These are phyloP conservation scores for Apis florea DNA, from an alignment of 1,140 invertebrate species.

Conservation along the genomic window DNA sequence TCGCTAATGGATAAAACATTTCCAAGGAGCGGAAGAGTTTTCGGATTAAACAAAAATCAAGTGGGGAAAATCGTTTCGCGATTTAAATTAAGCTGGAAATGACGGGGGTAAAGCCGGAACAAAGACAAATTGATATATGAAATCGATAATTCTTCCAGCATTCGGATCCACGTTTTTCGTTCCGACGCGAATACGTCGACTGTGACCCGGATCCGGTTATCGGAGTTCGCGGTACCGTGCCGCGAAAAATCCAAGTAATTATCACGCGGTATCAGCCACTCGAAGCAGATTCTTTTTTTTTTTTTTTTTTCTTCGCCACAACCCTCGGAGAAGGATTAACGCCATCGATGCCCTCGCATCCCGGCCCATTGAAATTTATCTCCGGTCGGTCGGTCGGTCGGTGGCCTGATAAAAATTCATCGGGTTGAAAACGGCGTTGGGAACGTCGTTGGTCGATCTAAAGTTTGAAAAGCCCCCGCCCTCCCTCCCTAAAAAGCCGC, in stretches of 20 bases:
- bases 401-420: background rate
- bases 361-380: conserved; percentile 34
- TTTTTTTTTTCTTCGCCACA: background rate
- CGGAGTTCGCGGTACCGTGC: background rate
- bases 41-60: background rate
- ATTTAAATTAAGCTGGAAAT: conserved; percentile 13
- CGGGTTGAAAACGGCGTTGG: background rate
- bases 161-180: background rate
- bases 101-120: conserved; percentile 7
- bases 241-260: conserved; percentile 44
- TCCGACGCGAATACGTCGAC: too few relatives aligned
- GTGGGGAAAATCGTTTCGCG: too few relatives aligned
- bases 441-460: conserved; percentile 6
- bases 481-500: background rate
- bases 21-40: background rate
- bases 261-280: conserved; percentile 33
- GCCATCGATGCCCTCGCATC: background rate
- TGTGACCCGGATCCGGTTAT: conserved; percentile 23
- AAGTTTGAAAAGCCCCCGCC: conserved; percentile 16
- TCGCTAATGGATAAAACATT: conserved; percentile 10
- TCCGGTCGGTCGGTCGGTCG: background rate
- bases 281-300: conserved; percentile 29
- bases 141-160: conserved; percentile 35
- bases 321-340: background rate
- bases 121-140: conserved; percentile 26